phyloP scores from a whole-genome alignment of 2,113 vertebrate species.

The Crotalus tigris region DNA sequence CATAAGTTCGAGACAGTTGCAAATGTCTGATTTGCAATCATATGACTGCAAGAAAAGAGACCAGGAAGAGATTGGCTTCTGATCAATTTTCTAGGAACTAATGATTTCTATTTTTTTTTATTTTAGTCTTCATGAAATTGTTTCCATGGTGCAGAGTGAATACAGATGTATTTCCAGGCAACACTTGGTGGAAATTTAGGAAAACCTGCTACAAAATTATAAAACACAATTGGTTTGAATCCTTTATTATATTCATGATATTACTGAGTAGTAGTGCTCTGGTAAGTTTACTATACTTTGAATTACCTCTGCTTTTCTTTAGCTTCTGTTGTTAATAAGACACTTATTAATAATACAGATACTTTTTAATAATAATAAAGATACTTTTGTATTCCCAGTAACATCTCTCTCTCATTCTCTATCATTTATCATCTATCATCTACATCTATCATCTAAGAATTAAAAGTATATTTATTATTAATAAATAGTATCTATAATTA shows the following conservation, averaged over 20 bases:
- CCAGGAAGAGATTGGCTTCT: background rate
- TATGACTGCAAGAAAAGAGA: background rate
- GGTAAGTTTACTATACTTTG: constrained; percentile 67
- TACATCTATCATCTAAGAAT: too few relatives aligned
- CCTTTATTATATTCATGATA: constrained; percentile 95
- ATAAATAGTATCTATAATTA: too few relatives aligned
- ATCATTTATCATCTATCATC: too few relatives aligned
- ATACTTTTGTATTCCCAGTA: background rate
- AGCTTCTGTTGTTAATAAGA: background rate
- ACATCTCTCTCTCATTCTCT: background rate
- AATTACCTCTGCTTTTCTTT: background rate
- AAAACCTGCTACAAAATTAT: constrained; percentile 92
- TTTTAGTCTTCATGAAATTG: constrained; percentile 72
- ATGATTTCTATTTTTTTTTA: constrained; percentile 5
- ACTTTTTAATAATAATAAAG: background rate
- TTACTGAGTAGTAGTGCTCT: constrained; percentile 88
- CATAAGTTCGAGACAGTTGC: too few relatives aligned
- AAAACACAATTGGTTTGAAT: constrained; percentile 92
- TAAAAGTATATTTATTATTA: too few relatives aligned
- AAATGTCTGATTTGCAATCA: background rate
- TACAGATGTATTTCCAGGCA: constrained; percentile 66
- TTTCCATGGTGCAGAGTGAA: constrained; percentile 71
- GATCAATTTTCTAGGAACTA: background rate
- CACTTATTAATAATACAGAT: background rate
- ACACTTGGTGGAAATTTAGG: constrained; percentile 83